Evolutionary conservation across 2,888 invertebrate genomes (phyloP).

Genomic region (Polydrusus cervinus): DNA sequence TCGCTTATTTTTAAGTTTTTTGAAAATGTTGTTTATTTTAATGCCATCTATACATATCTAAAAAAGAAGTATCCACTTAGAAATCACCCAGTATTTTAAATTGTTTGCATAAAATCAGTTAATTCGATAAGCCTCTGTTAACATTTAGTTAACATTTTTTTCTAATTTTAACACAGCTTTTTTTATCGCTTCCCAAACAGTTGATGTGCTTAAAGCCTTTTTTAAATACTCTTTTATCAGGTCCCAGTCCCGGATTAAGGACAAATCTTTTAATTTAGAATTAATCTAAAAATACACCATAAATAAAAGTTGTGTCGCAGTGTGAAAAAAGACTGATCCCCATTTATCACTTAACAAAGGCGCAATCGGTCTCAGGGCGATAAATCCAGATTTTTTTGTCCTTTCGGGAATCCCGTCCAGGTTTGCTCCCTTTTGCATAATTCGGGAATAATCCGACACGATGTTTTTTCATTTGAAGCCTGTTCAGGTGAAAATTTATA

Average conservation of each 20-base stretch:
- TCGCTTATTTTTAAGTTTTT: no score
- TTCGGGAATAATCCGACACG: slow-evolving; percentile 25
- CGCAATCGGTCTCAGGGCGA: slow-evolving; percentile 26
- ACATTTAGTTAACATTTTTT: no score
- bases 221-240: background rate
- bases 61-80: no score
- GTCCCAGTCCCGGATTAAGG: background rate
- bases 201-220: background rate
- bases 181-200: no score
- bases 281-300: slow-evolving; percentile 36
- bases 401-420: slow-evolving; percentile 3
- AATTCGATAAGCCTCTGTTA: no score
- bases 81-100: no score
- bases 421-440: slow-evolving; percentile 30
- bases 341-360: slow-evolving; percentile 61
- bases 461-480: slow-evolving; percentile 18
- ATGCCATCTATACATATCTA: no score
- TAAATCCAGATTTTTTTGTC: slow-evolving; percentile 37
- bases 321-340: slow-evolving; percentile 61
- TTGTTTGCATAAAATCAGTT: no score
- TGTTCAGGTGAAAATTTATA: slow-evolving; percentile 21
- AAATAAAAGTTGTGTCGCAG: slow-evolving; percentile 57
- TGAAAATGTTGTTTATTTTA: no score
- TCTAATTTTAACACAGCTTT: no score
- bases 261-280: slow-evolving; percentile 14